Evolutionary conservation across 2,888 invertebrate species (phyloP).

Genomic region (Caenorhabditis sp.): DNA sequence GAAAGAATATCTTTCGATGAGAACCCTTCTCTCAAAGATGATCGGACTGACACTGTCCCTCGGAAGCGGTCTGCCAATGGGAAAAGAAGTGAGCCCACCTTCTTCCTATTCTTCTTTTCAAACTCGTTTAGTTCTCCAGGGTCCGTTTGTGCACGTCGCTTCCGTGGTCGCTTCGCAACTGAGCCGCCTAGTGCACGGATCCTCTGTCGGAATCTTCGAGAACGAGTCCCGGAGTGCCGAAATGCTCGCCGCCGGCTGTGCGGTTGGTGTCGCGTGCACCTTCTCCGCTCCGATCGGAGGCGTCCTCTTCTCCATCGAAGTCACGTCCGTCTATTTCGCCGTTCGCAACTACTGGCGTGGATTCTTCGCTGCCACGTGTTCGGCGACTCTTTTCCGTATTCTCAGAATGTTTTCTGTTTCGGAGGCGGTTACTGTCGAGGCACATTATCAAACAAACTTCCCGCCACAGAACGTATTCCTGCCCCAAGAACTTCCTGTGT

Average conservation of each 20-base stretch:
- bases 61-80: slow-evolving; percentile 94
- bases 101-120: neutral
- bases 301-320: slow-evolving; percentile 97
- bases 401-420: slow-evolving; percentile 49
- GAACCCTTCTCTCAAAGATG: slow-evolving; percentile 93
- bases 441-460: slow-evolving; percentile 87
- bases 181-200: slow-evolving; percentile 88
- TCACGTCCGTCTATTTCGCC: slow-evolving; percentile 98
- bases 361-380: slow-evolving; percentile 96
- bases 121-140: slow-evolving; percentile 80
- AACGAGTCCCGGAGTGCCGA: slow-evolving; percentile 84
- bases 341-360: slow-evolving; percentile 98
- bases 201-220: slow-evolving; percentile 65
- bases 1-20: slow-evolving; percentile 95
- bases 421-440: slow-evolving; percentile 88
- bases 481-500: slow-evolving; percentile 94
- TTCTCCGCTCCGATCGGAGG: slow-evolving; percentile 98
- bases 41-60: slow-evolving; percentile 94
- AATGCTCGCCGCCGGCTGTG: slow-evolving; percentile 98
- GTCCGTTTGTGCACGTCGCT: slow-evolving; percentile 98
- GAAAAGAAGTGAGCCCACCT: slow-evolving; percentile 86
- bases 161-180: slow-evolving; percentile 94
- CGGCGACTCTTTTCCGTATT: slow-evolving; percentile 93
- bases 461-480: slow-evolving; percentile 91
- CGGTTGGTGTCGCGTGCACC: slow-evolving; percentile 93